phyloP scores from a whole-genome alignment of 2,113 vertebrate genomes.

The Sarotherodon lohbergeri region DNA sequence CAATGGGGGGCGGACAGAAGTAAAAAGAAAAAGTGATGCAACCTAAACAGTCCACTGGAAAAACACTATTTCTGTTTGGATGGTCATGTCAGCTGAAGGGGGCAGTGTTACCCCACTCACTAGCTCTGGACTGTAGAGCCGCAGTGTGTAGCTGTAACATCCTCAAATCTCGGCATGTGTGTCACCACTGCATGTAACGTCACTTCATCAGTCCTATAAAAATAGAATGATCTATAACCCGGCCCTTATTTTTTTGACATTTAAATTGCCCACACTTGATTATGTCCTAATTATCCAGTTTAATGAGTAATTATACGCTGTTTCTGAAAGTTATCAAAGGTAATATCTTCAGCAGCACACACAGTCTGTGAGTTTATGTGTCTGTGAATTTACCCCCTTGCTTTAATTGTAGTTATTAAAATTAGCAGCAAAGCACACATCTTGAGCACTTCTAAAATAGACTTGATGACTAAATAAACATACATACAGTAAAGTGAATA shows the following conservation, averaged over 20 bases:
- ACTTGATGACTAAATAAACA: not conserved
- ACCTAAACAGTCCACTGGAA: not conserved
- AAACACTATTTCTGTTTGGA: not conserved
- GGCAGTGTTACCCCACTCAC: conserved; percentile 35
- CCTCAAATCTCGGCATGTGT: not conserved
- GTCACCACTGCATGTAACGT: not conserved
- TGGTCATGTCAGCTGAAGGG: conserved; percentile 6
- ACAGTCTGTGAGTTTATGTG: not conserved
- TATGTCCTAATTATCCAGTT: conserved; percentile 19
- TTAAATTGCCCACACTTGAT: conserved; percentile 13
- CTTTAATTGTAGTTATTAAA: conserved; percentile 27
- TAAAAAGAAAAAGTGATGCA: not conserved
- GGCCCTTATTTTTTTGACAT: conserved; percentile 17
- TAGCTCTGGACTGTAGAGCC: fast-evolving
- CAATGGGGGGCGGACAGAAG: not conserved
- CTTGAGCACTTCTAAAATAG: not conserved
- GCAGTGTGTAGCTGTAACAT: not conserved
- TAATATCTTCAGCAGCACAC: conserved; percentile 14
- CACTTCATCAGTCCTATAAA: not conserved
- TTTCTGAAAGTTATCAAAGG: conserved; percentile 18
- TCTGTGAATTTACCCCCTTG: not conserved
- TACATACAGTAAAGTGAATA: not conserved
- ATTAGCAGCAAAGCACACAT: not conserved
- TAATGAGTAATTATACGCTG: conserved; percentile 32
- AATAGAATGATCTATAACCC: not conserved